These are phyloP conservation scores for Turdus rufiventris DNA, from an alignment of 2,113 vertebrate species.

Conservation along the genomic window DNA sequence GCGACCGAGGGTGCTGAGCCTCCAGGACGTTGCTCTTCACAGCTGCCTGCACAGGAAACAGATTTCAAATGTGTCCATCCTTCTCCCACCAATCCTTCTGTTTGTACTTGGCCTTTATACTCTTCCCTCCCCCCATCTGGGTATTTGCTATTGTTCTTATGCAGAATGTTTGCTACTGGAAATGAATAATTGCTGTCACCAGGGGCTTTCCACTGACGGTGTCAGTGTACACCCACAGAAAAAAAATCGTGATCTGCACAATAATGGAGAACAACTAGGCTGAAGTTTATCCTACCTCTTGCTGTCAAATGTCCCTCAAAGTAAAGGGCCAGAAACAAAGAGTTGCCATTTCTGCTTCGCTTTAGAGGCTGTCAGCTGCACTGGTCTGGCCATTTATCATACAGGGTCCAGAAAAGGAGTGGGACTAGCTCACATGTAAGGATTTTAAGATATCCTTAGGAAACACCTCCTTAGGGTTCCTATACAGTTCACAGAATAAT, in stretches of 20 bases:
- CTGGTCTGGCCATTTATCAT: not conserved
- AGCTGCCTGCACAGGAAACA: constrained; percentile 28
- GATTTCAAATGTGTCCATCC: not conserved
- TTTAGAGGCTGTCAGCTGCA: not conserved
- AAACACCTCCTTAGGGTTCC: not conserved
- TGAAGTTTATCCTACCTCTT: not conserved
- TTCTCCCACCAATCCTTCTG: not conserved
- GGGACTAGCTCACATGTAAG: not conserved
- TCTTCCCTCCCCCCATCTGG: not conserved
- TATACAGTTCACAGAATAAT: not conserved
- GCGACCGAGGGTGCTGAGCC: fast-evolving
- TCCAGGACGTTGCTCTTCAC: not conserved
- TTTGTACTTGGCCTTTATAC: not conserved
- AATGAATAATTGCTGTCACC: constrained; percentile 26
- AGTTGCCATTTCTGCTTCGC: not conserved
- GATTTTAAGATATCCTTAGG: not conserved
- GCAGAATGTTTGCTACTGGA: not conserved
- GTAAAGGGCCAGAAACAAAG: not conserved
- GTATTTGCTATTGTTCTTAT: not conserved
- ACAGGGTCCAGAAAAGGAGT: not conserved
- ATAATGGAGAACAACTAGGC: not conserved
- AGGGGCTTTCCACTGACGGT: not conserved
- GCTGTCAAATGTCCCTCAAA: not conserved
- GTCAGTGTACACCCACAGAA: not conserved
- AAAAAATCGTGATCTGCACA: not conserved